These are phyloP conservation scores for Listrodromus nycthemerus DNA, from an alignment of 2,888 invertebrate genomes.

Conservation along the genomic window DNA sequence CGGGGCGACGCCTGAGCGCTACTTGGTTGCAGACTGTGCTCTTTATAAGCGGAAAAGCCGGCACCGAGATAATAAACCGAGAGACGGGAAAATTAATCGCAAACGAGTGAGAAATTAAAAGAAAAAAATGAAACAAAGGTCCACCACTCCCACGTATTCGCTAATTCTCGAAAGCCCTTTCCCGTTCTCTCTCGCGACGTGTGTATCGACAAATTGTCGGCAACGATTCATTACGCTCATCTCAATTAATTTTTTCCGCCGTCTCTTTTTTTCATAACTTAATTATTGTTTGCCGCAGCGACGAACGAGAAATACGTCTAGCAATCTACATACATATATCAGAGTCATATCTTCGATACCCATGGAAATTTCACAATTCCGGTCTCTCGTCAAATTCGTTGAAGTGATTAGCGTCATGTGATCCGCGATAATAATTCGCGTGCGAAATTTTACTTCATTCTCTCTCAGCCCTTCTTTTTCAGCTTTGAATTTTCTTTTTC, in stretches of 20 bases:
- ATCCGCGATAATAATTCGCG: background rate
- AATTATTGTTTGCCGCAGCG: background rate
- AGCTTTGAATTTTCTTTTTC: background rate
- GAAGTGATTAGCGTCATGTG: background rate
- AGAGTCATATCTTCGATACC: no score
- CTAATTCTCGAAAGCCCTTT: background rate
- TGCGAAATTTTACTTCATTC: background rate
- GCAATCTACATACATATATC: background rate
- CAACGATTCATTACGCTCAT: conserved; percentile 25
- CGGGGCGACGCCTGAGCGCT: background rate
- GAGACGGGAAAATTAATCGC: conserved; percentile 31
- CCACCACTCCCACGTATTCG: background rate
- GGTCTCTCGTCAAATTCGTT: no score
- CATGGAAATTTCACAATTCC: no score
- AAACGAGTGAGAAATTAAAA: conserved; percentile 4
- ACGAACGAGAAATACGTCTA: background rate
- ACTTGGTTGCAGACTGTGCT: background rate
- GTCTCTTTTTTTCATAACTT: background rate
- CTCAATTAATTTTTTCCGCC: conserved; percentile 32
- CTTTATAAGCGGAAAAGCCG: conserved; percentile 6
- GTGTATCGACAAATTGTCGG: conserved; percentile 38
- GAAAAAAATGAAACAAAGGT: background rate
- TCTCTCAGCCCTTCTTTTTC: background rate
- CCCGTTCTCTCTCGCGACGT: background rate
- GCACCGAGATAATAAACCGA: conserved; percentile 27